These are phyloP conservation scores for Hydrotaea cyrtoneurina DNA, from an alignment of 2,888 invertebrate genomes.

Conservation along the genomic window DNA sequence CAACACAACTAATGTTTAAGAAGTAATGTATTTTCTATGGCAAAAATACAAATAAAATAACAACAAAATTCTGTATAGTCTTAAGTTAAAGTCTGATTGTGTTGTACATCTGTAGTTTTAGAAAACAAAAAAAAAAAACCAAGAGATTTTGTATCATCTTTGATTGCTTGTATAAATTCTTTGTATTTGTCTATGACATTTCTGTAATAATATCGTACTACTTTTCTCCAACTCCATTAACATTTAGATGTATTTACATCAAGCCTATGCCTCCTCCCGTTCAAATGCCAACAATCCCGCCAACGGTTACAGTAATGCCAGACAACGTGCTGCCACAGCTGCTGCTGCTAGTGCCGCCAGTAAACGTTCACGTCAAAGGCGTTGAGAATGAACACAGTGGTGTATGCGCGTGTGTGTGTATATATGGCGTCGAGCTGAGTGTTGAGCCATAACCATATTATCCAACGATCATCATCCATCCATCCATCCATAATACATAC, in stretches of 20 bases:
- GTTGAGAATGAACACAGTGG: background rate
- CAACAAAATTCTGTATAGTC: background rate
- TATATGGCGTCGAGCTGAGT: no score
- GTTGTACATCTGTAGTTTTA: background rate
- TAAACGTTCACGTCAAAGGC: constrained; percentile 58
- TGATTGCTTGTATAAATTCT: background rate
- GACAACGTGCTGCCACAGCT: constrained; percentile 21
- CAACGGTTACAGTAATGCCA: constrained; percentile 34
- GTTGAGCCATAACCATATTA: background rate
- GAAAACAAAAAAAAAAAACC: no score
- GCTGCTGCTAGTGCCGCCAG: constrained; percentile 17
- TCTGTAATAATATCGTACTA: background rate
- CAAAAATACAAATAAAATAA: background rate
- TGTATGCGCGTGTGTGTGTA: background rate
- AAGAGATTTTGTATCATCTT: no score
- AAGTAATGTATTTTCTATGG: background rate
- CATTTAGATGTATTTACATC: constrained; percentile 63
- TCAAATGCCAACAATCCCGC: constrained; percentile 48
- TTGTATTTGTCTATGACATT: background rate
- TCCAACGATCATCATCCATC: background rate
- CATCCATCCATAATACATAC: background rate
- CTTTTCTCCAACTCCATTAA: constrained; percentile 47
- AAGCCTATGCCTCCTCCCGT: constrained; percentile 41
- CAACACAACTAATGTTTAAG: background rate
- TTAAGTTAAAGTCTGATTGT: constrained; percentile 17